These are phyloP conservation scores for Drosophila sordidapex DNA, from an alignment of 2,888 invertebrate genomes.

Conservation along the genomic window DNA sequence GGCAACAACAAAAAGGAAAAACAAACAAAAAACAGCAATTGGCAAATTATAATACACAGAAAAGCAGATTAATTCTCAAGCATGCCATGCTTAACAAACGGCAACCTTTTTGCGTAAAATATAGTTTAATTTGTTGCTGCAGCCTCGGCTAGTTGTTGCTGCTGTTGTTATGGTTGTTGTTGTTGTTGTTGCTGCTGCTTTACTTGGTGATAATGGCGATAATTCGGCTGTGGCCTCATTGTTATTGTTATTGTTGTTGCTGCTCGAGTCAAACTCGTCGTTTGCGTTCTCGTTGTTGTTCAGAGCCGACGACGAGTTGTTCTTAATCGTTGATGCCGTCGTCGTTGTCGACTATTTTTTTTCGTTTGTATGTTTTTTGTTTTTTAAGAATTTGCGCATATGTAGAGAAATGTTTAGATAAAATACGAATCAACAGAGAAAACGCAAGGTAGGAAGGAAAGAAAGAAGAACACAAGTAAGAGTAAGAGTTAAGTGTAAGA, in stretches of 20 bases:
- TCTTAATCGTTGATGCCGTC: conserved; percentile 51
- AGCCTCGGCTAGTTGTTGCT: conserved; percentile 48
- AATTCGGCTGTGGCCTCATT: conserved; percentile 29
- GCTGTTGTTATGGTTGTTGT: conserved; percentile 31
- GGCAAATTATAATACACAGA: conserved; percentile 49
- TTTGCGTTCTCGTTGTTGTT: conserved; percentile 66
- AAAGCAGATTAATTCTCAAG: conserved; percentile 45
- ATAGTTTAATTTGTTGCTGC: conserved; percentile 76
- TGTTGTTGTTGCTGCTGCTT: conserved; percentile 27
- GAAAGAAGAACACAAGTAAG: conserved; percentile 66
- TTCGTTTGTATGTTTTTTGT: conserved; percentile 1
- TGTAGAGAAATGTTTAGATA: conserved; percentile 52
- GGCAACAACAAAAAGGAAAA: conserved; percentile 45
- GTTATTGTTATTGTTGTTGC: conserved; percentile 51
- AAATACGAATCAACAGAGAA: conserved; percentile 63
- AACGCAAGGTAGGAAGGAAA: conserved; percentile 64
- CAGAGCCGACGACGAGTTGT: conserved; percentile 60
- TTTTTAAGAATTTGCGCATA: conserved; percentile 48
- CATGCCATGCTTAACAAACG: conserved; percentile 75
- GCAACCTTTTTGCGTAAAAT: conserved; percentile 77
- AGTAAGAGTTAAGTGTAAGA: conserved; percentile 63
- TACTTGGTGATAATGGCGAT: conserved; percentile 26
- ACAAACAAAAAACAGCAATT: conserved; percentile 12
- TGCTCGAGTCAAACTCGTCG: conserved; percentile 40
- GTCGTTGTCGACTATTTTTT: conserved; percentile 53